A percentile compares a stretch with the other conserved stretches of the same genome.
These are phyloP conservation scores for Parnassius glacialis DNA, from an alignment of 2,888 invertebrate species.

Conservation along the genomic window DNA sequence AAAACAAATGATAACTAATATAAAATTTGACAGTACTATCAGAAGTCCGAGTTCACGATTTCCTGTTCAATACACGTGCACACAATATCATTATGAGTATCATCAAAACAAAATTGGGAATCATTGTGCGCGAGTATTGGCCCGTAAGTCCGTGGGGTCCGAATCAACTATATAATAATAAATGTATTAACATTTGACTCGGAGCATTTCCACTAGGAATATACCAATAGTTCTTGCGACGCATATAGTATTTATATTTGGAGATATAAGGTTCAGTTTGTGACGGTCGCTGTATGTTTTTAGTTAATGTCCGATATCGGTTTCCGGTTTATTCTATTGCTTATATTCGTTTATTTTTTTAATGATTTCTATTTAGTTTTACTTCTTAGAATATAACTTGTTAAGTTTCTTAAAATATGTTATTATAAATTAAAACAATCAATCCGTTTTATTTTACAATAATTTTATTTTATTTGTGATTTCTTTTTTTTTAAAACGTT, in stretches of 20 bases:
- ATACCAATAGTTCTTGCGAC: not conserved
- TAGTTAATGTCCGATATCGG: no score
- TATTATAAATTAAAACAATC: no score
- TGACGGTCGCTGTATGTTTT: not conserved
- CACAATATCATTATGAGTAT: conserved; percentile 63
- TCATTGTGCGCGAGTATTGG: conserved; percentile 46
- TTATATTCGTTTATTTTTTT: no score
- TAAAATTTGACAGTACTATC: conserved; percentile 6
- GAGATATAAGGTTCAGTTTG: conserved; percentile 5
- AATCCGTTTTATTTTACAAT: no score
- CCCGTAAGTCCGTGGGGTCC: conserved; percentile 14
- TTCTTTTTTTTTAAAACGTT: no score
- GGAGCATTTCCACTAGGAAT: conserved; percentile 6
- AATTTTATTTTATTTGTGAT: no score
- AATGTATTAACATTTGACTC: conserved; percentile 16
- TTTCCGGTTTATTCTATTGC: no score
- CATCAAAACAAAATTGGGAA: conserved; percentile 70
- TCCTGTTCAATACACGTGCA: conserved; percentile 29
- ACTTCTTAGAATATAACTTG: no score
- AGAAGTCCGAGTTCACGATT: conserved; percentile 13
- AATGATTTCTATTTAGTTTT: no score
- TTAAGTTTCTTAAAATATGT: no score
- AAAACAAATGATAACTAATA: conserved; percentile 6
- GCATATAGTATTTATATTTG: not conserved
- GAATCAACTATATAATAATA: conserved; percentile 16